These are phyloP conservation scores for Neoaliturus tenellus DNA, from an alignment of 2,888 invertebrate genomes.

Conservation along the genomic window DNA sequence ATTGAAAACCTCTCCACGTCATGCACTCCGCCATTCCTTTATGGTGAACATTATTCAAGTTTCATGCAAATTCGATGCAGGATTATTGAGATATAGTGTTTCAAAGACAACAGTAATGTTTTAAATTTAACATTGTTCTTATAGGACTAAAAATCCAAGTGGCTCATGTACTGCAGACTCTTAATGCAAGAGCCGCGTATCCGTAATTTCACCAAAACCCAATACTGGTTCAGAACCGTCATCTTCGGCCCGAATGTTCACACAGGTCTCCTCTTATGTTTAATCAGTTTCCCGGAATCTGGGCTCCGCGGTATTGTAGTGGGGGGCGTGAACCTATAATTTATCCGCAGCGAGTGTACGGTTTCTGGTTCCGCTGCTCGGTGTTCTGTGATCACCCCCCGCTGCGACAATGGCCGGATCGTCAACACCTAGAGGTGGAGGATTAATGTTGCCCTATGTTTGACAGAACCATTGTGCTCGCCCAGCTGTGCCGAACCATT, in stretches of 20 bases:
- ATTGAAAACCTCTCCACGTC: too few relatives aligned
- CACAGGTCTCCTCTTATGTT: constrained; percentile 14
- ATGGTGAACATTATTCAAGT: too few relatives aligned
- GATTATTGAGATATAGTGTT: too few relatives aligned
- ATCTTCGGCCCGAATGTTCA: neutral
- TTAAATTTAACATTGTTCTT: too few relatives aligned
- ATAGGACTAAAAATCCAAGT: too few relatives aligned
- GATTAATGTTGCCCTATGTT: constrained; percentile 46
- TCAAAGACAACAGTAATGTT: too few relatives aligned
- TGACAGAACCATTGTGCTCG: constrained; percentile 27
- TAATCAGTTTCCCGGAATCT: constrained; percentile 23
- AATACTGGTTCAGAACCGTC: neutral
- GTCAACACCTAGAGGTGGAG: constrained; percentile 41
- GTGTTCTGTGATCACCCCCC: too few relatives aligned
- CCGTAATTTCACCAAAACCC: too few relatives aligned
- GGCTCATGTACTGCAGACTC: too few relatives aligned
- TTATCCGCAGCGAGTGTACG: neutral
- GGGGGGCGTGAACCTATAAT: constrained; percentile 46
- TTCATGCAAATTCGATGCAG: too few relatives aligned
- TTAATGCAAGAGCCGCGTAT: too few relatives aligned
- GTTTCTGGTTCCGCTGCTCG: constrained; percentile 5
- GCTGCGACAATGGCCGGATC: constrained; percentile 13
- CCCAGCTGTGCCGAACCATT: constrained; percentile 22
- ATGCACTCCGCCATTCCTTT: too few relatives aligned
- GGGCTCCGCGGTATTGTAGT: constrained; percentile 9